Percentiles rank a stretch among this genome's conserved stretches.
Conservation (phyloP, 2,113 vertebrate species). For the Ellobius talpinus region DNA sequence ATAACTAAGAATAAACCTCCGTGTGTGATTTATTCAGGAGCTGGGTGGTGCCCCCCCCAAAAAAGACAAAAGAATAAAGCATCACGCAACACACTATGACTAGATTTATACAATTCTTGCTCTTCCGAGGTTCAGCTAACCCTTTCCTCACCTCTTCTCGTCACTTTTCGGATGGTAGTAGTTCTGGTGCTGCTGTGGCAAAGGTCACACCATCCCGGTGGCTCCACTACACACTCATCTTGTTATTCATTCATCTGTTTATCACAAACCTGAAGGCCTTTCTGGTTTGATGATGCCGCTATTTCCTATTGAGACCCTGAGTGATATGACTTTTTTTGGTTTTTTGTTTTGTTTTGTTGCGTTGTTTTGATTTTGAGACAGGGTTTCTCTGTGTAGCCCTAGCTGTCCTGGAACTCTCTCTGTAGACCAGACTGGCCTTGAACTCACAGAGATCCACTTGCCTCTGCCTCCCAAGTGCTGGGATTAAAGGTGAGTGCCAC, state of each 20-base stretch:
- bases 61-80: too few species aligned
- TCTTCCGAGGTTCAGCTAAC: not conserved
- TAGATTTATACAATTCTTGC: not conserved
- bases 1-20: too few species aligned
- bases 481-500: too few species aligned
- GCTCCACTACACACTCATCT: not conserved
- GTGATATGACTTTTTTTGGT: not conserved
- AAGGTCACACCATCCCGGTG: not conserved
- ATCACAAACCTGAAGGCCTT: not conserved
- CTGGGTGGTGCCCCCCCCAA: too few species aligned
- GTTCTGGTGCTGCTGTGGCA: not conserved
- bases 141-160: not conserved
- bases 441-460: too few species aligned
- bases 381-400: too few species aligned
- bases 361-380: too few species aligned
- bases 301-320: constrained; percentile 4
- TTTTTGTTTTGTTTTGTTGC: too few species aligned
- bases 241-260: not conserved
- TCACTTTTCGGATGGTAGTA: not conserved
- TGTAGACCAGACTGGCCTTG: too few species aligned
- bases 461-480: too few species aligned
- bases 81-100: not conserved
- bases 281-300: not conserved
- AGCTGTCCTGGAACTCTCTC: too few species aligned
- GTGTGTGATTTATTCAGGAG: too few species aligned